Evolutionary conservation across 2,888 invertebrate genomes (phyloP).

Genomic region (Drosophila phalerata): DNA sequence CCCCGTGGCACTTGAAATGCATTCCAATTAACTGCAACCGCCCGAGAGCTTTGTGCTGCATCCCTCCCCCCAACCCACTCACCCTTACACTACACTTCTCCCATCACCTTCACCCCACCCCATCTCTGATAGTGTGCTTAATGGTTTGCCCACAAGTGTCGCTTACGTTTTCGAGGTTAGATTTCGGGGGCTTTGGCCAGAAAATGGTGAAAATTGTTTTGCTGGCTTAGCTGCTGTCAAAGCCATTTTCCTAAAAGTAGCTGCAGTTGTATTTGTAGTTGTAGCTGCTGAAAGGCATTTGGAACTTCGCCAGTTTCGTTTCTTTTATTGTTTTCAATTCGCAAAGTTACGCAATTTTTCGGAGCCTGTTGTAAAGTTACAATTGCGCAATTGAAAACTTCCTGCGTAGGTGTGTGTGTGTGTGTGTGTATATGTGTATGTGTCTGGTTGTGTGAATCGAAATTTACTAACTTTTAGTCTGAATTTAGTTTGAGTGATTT

Average conservation of each 20-base stretch:
- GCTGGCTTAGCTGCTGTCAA: conserved; percentile 69
- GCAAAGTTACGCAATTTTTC: conserved; percentile 62
- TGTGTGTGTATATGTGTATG: conserved; percentile 2
- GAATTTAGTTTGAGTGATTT: conserved; percentile 67
- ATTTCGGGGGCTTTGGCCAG: conserved; percentile 28
- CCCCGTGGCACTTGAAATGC: conserved; percentile 60
- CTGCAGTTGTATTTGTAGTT: conserved; percentile 10
- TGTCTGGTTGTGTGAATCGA: neutral
- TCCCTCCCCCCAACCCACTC: neutral
- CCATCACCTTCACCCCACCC: too few relatives aligned
- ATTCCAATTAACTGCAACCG: conserved; percentile 72
- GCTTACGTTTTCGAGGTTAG: conserved; percentile 48
- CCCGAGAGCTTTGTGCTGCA: conserved; percentile 6
- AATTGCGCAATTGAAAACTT: conserved; percentile 55
- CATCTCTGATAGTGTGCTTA: conserved; percentile 29
- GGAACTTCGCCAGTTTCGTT: conserved; percentile 58
- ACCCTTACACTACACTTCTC: neutral
- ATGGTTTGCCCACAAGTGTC: conserved; percentile 74
- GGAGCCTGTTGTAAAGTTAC: conserved; percentile 55
- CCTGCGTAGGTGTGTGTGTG: neutral
- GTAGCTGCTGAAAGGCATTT: conserved; percentile 47
- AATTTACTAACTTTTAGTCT: conserved; percentile 40
- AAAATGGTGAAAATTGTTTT: conserved; percentile 69
- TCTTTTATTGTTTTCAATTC: conserved; percentile 21
- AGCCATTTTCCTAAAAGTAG: conserved; percentile 49